Evolutionary conservation across 2,888 invertebrate genomes (phyloP).

Genomic region (Trypoxylon attenuatum): DNA sequence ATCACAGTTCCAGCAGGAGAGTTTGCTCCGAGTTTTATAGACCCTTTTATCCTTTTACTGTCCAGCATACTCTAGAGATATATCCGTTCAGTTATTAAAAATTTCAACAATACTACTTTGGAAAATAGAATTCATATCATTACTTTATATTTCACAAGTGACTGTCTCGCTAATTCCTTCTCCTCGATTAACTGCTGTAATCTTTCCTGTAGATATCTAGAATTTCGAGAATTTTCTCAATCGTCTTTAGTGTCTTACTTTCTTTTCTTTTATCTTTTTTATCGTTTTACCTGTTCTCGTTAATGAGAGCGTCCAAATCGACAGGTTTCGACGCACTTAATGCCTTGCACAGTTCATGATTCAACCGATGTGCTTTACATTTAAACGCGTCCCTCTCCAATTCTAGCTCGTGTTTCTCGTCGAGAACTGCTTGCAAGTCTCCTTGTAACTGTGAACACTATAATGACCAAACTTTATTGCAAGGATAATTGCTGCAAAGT

Average conservation of each 20-base stretch:
- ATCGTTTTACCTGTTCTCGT: conserved; percentile 85
- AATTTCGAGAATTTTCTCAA: too few species aligned
- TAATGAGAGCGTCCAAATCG: conserved; percentile 86
- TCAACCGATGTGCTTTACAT: conserved; percentile 87
- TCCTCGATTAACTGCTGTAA: conserved; percentile 87
- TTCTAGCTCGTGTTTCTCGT: conserved; percentile 89
- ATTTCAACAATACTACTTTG: background rate
- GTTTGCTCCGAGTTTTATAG: conserved; percentile 81
- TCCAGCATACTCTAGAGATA: conserved; percentile 81
- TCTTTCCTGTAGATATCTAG: conserved; percentile 85
- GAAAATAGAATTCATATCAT: background rate
- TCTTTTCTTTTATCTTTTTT: too few species aligned
- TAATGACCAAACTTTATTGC: background rate
- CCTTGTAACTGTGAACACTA: conserved; percentile 84
- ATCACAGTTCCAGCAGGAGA: conserved; percentile 82
- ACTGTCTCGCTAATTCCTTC: conserved; percentile 84
- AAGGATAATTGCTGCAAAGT: too few species aligned
- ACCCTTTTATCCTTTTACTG: conserved; percentile 83
- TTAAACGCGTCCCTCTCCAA: conserved; percentile 89
- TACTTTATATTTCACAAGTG: conserved; percentile 85
- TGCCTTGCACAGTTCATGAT: conserved; percentile 86
- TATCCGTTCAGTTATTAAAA: conserved; percentile 3
- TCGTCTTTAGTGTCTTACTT: too few species aligned
- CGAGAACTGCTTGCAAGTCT: conserved; percentile 86
- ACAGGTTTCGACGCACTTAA: conserved; percentile 78